Evolutionary conservation across 2,113 vertebrate species (phyloP), one percentile per base, ranked within the genome.

Genomic region (Pygoscelis adeliae): DNA sequence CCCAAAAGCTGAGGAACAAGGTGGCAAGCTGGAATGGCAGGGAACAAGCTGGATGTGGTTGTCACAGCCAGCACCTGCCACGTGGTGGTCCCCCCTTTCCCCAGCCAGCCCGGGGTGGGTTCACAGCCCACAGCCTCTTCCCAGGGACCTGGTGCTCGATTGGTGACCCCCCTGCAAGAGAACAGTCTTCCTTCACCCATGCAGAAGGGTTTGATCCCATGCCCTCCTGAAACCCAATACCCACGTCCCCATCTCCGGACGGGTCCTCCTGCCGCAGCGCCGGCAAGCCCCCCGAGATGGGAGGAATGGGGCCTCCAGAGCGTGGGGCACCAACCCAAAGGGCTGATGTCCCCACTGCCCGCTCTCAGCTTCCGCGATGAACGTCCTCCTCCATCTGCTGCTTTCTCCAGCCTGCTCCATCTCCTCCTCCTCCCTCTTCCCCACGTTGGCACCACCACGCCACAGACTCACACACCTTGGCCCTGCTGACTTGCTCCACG

Each of bases 171-270:
- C 5, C 21, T 25, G 34, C 44, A 47, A 29, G 11, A 82, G 34
- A 95, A 58, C 2, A 3, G 1, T 11, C 82, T 55, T 59, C 38
- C 40, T 62, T 55, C 38, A n/a, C 25, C 56, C 3, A 0, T 29
- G 13, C 25, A 46, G 29, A 73, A 70, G 36, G 27, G 42, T 15
- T 62, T 44, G 76, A 77, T 22, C 36, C 21, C 40, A 22, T 6
- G 7, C 16, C 32, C 25, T 55, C 34, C 79, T 50, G n/a, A 77
- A 86, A 89, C 3, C 40, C 11, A 86, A 4, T 3, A 59, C 3
- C 25, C n/a, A 26, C 3, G 2, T n/a, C 63, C 16, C 16, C 42
- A 32, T 38, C 38, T 73, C 77, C 0, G 0, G 16, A 52, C 1
- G 3, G 53, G 27, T 66, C 27, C 36, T 61, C 67, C 59, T 72